Evolutionary conservation across 2,797 vertebrate genomes (phyloP).

Genomic region (Miichthys miiuy): DNA sequence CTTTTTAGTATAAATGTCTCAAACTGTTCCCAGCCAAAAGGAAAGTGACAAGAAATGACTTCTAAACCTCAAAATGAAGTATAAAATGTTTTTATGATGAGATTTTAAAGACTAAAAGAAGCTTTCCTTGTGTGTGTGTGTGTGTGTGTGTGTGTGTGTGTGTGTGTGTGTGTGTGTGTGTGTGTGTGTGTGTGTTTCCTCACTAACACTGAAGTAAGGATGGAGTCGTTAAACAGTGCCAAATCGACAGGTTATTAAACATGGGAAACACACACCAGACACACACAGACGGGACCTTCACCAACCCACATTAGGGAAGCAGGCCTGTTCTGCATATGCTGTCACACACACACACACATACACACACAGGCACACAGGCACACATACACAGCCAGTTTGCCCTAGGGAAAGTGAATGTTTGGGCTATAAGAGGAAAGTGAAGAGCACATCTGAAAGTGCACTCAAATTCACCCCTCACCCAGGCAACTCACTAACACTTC

Average conservation of each 20-base stretch:
- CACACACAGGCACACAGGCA: slow-evolving; percentile 31
- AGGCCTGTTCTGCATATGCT: slow-evolving; percentile 38
- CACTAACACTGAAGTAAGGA: neutral
- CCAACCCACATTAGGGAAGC: slow-evolving; percentile 49
- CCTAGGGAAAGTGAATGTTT: slow-evolving; percentile 44
- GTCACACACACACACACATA: neutral
- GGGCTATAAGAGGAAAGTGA: slow-evolving; percentile 20
- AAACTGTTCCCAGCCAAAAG: neutral
- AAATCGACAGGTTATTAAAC: too few species aligned
- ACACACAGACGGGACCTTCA: too few species aligned
- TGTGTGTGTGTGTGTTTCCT: neutral
- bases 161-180: neutral
- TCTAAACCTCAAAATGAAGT: neutral
- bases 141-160: neutral
- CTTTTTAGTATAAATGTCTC: neutral
- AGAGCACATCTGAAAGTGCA: slow-evolving; percentile 58
- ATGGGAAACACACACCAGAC: too few species aligned
- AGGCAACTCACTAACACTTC: slow-evolving; percentile 58
- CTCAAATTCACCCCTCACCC: slow-evolving; percentile 56
- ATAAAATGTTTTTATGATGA: neutral
- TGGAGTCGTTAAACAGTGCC: neutral
- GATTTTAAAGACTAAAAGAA: neutral
- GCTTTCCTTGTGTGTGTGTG: neutral
- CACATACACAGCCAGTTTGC: neutral
- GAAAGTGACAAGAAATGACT: neutral